These are phyloP conservation scores for Brachionus manjavacas DNA, from an alignment of 1,140 invertebrate species.

Conservation along the genomic window DNA sequence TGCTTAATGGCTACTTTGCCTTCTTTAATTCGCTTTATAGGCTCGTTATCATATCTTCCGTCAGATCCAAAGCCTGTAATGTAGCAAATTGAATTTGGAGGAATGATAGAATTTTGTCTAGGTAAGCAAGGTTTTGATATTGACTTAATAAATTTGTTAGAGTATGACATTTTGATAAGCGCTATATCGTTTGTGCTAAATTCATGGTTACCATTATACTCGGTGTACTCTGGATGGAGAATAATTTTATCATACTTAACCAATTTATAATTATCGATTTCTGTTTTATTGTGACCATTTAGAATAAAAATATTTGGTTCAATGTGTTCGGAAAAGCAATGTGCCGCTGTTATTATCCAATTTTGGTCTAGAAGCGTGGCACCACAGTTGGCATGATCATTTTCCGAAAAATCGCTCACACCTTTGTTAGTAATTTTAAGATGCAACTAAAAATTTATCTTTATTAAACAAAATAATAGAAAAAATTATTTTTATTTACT, in stretches of 20 bases:
- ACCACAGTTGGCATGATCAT: conserved; percentile 39
- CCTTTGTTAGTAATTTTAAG: conserved; percentile 14
- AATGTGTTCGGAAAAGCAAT: conserved; percentile 19
- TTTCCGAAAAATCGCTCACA: not conserved
- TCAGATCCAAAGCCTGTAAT: conserved; percentile 32
- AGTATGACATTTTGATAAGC: not conserved
- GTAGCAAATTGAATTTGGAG: conserved; percentile 33
- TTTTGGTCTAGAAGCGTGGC: conserved; percentile 21
- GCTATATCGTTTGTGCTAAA: conserved; percentile 33
- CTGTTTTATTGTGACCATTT: conserved; percentile 6
- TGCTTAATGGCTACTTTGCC: conserved; percentile 34
- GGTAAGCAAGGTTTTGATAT: conserved; percentile 18
- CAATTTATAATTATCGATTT: not conserved
- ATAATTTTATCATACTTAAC: conserved; percentile 31
- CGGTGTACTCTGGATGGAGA: conserved; percentile 13
- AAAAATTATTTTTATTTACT: not conserved
- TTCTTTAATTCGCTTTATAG: conserved; percentile 4
- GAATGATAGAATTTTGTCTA: conserved; percentile 13
- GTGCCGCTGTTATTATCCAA: conserved; percentile 40
- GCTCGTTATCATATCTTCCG: not conserved
- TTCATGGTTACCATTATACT: conserved; percentile 19
- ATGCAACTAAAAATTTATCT: not conserved
- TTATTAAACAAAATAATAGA: not conserved
- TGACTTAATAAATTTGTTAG: not conserved
- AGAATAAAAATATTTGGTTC: conserved; percentile 36